Base-by-base conservation (phyloP, 30 jellyfish, hydroid and myxozoan species). In the Cassiopea andromeda region DNA sequence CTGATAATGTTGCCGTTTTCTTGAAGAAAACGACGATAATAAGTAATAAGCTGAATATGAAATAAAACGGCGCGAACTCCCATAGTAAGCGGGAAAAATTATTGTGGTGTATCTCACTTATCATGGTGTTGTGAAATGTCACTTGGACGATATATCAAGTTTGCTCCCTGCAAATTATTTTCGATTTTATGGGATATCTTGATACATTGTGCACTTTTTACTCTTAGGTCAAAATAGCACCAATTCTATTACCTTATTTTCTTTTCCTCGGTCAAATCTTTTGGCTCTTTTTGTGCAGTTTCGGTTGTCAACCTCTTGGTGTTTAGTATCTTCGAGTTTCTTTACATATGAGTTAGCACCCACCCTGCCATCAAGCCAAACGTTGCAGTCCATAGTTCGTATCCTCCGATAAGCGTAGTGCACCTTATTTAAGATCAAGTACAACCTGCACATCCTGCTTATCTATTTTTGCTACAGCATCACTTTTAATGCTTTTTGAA, bases 21-120 rank as follows among this genome's bases (percentile, higher is more conserved):
- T 27, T 27, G 38, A 27, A 27, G 64, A 54, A 54, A 6, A 54
- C 12, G 7, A 10, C 17, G 46, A 45, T 46, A 13, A 27, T 75
- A 69, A 75, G 67, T 75, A 38, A 75, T 75, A 5, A 69, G 49
- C 70, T 75, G 84, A n/a, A 69, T 46, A 19, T 75, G 84, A 75
- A n/a, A 12, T 47, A 13, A 75, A 75, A 75, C 84, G 46, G 84
- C 69, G 13, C 48, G 16, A 16, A 75, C 18, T 75, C 69, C 44
- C 61, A 45, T 8, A 46, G 14, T 13, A 7, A 19, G 44, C 3
- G 70, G 67, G 69, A 0, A 75, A 75, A 1, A 58, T 75, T 9
- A 12, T 38, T 75, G 61, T 7, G 45, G 70, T 46, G 44, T 45
- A 27, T 58, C 14, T 46, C 10, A 54, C 46, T 58, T 75, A n/a